These are phyloP conservation scores for Sinosuthora webbiana DNA, from an alignment of 2,113 vertebrate genomes.

Conservation along the genomic window DNA sequence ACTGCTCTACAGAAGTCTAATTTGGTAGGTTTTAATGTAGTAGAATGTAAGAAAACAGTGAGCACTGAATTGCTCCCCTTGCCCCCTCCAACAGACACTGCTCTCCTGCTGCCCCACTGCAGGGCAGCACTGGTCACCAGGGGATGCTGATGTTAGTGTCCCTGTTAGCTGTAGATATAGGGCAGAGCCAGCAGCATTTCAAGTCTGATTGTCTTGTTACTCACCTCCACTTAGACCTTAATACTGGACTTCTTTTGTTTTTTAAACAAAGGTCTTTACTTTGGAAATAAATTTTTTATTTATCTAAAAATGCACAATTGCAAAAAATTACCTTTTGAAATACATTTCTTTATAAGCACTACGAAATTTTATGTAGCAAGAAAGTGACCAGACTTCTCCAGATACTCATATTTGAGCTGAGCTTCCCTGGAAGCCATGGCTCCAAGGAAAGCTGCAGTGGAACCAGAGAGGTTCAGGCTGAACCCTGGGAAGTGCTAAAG, in stretches of 20 bases:
- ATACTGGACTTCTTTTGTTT: not conserved
- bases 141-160: accelerated
- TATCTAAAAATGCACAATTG: slow-evolving; percentile 71
- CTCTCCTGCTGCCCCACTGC: not conserved
- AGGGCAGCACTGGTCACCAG: accelerated
- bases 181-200: not conserved
- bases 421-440: not conserved
- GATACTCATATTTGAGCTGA: not conserved
- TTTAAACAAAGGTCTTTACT: slow-evolving; percentile 65
- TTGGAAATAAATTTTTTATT: slow-evolving; percentile 57
- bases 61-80: not conserved
- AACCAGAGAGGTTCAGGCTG: not conserved
- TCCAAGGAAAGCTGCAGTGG: slow-evolving; percentile 23
- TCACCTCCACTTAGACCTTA: not conserved
- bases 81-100: not conserved
- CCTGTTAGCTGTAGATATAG: not conserved
- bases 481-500: not conserved
- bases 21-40: not conserved
- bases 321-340: slow-evolving; percentile 59
- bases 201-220: not conserved
- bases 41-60: not conserved
- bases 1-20: not conserved
- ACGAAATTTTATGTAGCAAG: slow-evolving; percentile 36
- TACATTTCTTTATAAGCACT: slow-evolving; percentile 55
- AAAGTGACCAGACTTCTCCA: slow-evolving; percentile 2